phyloP scores from a whole-genome alignment of 2,113 vertebrate species.

The Pterocles burchelli region DNA sequence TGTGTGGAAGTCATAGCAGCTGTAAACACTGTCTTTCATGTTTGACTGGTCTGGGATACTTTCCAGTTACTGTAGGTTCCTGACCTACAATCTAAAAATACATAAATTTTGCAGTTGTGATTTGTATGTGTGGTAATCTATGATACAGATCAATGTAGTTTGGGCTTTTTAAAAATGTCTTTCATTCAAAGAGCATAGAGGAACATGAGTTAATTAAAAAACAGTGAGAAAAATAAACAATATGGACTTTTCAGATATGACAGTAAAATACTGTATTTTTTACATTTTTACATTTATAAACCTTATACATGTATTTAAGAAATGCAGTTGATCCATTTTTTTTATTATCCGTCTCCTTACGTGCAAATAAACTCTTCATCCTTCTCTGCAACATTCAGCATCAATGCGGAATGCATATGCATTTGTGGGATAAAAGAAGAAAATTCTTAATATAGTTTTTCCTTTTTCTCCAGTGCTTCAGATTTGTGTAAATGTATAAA shows the following conservation, averaged over 20 bases:
- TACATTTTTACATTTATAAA: background rate
- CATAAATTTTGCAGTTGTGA: background rate
- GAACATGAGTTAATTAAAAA: background rate
- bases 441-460: background rate
- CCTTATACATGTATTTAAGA: background rate
- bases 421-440: background rate
- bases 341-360: background rate
- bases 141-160: background rate
- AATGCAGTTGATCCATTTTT: background rate
- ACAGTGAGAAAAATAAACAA: background rate
- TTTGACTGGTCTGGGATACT: conserved; percentile 17
- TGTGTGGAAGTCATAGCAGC: conserved; percentile 1
- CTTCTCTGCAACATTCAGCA: background rate
- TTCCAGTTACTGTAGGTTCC: conserved; percentile 8
- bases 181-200: background rate
- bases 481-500: background rate
- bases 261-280: background rate
- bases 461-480: background rate
- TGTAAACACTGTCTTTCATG: background rate
- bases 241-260: background rate
- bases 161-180: background rate
- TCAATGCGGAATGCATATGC: background rate
- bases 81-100: conserved; percentile 32
- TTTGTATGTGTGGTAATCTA: background rate
- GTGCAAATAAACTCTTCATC: background rate